Conservation (phyloP, 2,113 vertebrate species). For the Festucalex cinctus region DNA sequence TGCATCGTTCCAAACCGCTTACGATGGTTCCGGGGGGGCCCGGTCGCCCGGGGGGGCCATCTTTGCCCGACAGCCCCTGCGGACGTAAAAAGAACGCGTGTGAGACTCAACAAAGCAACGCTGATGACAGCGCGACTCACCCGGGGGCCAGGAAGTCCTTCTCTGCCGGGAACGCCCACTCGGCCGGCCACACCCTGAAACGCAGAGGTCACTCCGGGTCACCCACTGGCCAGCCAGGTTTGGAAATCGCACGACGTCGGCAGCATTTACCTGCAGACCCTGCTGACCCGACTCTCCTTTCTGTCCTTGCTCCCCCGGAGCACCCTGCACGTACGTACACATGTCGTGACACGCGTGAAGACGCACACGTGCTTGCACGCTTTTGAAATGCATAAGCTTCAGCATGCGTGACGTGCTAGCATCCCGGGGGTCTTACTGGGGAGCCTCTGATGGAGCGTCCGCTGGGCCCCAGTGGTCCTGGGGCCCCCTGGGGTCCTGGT, state of each 20-base stretch:
- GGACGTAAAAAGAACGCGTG: slow-evolving; percentile 17
- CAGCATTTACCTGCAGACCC: slow-evolving; percentile 80
- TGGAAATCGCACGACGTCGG: background rate
- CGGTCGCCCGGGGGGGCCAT: slow-evolving; percentile 82
- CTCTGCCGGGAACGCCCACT: slow-evolving; percentile 79
- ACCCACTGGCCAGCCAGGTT: background rate
- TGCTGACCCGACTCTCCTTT: slow-evolving; percentile 84
- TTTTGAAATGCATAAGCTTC: background rate
- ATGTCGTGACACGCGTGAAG: background rate
- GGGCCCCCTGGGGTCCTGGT: slow-evolving; percentile 85
- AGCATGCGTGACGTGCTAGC: background rate
- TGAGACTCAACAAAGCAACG: too few species aligned
- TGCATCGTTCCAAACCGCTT: slow-evolving; percentile 46
- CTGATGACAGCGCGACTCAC: slow-evolving; percentile 69
- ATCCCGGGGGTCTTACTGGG: slow-evolving; percentile 70
- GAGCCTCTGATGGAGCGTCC: slow-evolving; percentile 92
- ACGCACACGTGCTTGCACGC: background rate
- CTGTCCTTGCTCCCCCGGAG: slow-evolving; percentile 83
- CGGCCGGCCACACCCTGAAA: slow-evolving; percentile 84
- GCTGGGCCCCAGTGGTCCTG: slow-evolving; percentile 89
- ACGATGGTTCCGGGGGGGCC: slow-evolving; percentile 86
- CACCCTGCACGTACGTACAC: slow-evolving; percentile 68
- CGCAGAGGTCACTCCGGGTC: slow-evolving; percentile 12
- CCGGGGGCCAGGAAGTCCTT: slow-evolving; percentile 83
- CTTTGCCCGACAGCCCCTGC: slow-evolving; percentile 88